Base-by-base conservation (phyloP, 2,888 invertebrate species). In the Heliconius ethilla region DNA sequence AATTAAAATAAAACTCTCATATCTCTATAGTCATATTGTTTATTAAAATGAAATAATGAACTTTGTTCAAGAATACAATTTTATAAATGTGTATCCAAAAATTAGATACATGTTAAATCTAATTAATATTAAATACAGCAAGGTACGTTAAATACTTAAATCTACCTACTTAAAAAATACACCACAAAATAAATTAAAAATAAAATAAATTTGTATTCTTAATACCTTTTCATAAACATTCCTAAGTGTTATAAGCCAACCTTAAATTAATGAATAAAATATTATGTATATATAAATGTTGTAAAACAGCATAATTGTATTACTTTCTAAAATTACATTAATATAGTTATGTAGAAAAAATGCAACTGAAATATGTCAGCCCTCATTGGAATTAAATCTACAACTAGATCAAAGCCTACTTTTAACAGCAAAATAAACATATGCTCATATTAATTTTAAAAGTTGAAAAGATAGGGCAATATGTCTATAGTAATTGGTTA, bases 121-220 rank as follows among this genome's bases (percentile, higher is more conserved):
- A 5, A n/a, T 67, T 67, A 10, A 67, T 22, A 67, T n/a, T n/a
- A 67, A 67, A 67, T 67, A n/a, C 33, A 66, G 22, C n/a, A 37
- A 66, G 33, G 33, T n/a, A 37, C 11, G 2, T 22, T 67, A 6
- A 22, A 37, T 18, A 67, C 37, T 37, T 67, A 37, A 22, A 69
- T 69, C 37, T 69, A 37, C 4, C 29, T 65, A 33, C 22, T 18
- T 66, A n/a, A 22, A 66, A 22, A 27, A 5, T 29, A 66, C 29
- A 29, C 27, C 29, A 65, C 10, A 37, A n/a, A 33, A n/a, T 22
- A 37, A 5, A 33, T 67, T 13, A 37, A 33, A 66, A 59, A 37
- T n/a, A 37, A 37, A 33, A 37, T 10, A 37, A 4, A 22, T 37
- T 67, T 33, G 9, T 29, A 66, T 33, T 33, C 9, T 29, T 33